A percentile compares a stretch with the other conserved stretches of the same genome.
Conservation (phyloP, 2,797 vertebrate genomes). For the Ptychadena robeensis region DNA sequence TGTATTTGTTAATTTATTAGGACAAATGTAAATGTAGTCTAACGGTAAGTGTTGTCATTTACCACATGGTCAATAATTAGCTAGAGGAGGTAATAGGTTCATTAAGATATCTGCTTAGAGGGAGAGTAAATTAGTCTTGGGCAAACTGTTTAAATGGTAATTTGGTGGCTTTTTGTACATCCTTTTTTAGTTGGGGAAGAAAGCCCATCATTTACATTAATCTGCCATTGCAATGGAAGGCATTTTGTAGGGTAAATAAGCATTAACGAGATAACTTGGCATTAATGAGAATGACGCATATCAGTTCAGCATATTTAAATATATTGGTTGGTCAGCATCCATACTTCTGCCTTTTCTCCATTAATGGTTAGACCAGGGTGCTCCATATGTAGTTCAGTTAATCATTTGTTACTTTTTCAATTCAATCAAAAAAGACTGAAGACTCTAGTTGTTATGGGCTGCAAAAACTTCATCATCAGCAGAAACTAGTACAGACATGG, state of each 20-base stretch:
- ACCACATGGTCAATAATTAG: conserved; percentile 12
- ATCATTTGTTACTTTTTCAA: background rate
- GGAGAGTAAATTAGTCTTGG: background rate
- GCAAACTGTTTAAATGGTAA: conserved; percentile 4
- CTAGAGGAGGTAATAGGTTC: background rate
- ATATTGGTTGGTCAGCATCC: no score
- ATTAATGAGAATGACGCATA: background rate
- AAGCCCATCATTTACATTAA: background rate
- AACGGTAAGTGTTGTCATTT: conserved; percentile 18
- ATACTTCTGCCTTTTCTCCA: no score
- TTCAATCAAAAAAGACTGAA: no score
- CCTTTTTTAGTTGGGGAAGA: background rate
- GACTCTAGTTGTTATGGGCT: no score
- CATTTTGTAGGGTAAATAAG: no score
- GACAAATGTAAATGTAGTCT: conserved; percentile 25
- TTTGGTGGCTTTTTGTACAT: background rate
- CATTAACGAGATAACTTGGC: no score
- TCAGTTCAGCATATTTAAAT: background rate
- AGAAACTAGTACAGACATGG: no score
- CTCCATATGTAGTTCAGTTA: background rate
- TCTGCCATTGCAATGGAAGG: background rate
- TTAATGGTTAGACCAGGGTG: background rate
- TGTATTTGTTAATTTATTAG: conserved; percentile 20
- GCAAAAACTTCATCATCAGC: no score
- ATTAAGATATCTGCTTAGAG: conserved; percentile 11